Conservation (phyloP, 2,888 invertebrate species). For the Subacronicta megacephala region DNA sequence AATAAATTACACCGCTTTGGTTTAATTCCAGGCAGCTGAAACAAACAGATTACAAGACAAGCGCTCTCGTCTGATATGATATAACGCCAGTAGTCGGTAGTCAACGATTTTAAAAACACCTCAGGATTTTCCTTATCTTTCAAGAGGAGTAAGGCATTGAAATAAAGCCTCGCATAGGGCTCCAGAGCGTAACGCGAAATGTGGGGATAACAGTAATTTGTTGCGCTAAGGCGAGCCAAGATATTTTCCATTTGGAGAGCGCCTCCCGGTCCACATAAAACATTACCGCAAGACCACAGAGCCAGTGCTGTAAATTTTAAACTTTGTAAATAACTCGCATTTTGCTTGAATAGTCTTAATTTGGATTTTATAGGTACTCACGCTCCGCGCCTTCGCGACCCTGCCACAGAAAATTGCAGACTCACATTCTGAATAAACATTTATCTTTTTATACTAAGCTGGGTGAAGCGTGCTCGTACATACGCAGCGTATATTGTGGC, state of each 20-base stretch:
- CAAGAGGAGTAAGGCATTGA: constrained; percentile 18
- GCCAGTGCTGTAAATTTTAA: constrained; percentile 45
- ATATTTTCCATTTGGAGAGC: constrained; percentile 45
- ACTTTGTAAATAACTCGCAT: constrained; percentile 47
- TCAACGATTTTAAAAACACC: constrained; percentile 35
- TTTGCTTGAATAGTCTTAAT: constrained; percentile 49
- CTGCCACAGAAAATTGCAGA: constrained; percentile 37
- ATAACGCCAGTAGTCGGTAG: constrained; percentile 32
- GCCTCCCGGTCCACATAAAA: constrained; percentile 35
- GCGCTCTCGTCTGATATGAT: constrained; percentile 17
- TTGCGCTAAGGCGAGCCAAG: constrained; percentile 42
- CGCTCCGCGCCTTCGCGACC: constrained; percentile 11
- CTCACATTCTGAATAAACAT: constrained; percentile 55
- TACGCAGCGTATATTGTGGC: constrained; percentile 46
- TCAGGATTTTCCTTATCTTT: constrained; percentile 28
- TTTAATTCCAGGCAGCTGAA: constrained; percentile 17
- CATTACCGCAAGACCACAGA: constrained; percentile 31
- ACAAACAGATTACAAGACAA: constrained; percentile 30
- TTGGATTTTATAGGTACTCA: constrained; percentile 45
- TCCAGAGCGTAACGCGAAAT: constrained; percentile 20
- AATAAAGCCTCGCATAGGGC: constrained; percentile 25
- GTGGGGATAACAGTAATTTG: constrained; percentile 40
- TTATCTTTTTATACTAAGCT: constrained; percentile 56
- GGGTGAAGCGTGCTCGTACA: constrained; percentile 54
- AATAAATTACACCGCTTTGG: constrained; percentile 20